Percentiles rank a stretch among this genome's conserved stretches.
Evolutionary conservation across 1,140 invertebrate genomes (phyloP).

Genomic region (Listronotus bonariensis): DNA sequence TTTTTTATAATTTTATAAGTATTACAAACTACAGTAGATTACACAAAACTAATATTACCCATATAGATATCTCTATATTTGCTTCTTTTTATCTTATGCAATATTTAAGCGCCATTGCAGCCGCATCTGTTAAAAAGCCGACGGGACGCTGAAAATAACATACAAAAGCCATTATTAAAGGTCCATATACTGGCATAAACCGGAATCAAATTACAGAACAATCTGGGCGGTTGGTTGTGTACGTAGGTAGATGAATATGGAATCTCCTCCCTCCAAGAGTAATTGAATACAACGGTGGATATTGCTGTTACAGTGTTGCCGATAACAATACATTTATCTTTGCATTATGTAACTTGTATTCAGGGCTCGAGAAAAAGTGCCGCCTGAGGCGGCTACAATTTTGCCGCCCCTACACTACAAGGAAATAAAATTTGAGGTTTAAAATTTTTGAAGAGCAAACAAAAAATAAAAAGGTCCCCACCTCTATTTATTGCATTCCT

Average conservation of each 20-base stretch:
- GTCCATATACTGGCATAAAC: slow-evolving; percentile 19
- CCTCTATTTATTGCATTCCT: too few species aligned
- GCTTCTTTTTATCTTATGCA: neutral
- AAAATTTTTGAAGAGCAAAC: too few species aligned
- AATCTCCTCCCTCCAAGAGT: slow-evolving; percentile 22
- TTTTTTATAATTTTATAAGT: too few species aligned
- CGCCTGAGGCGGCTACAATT: too few species aligned
- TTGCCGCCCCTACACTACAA: too few species aligned
- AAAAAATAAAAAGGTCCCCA: too few species aligned
- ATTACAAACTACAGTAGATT: too few species aligned
- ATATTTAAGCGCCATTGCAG: slow-evolving; percentile 10
- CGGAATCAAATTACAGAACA: slow-evolving; percentile 29
- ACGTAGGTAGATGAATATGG: slow-evolving; percentile 22
- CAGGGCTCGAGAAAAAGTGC: too few species aligned
- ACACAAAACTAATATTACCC: too few species aligned
- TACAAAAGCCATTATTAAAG: slow-evolving; percentile 27
- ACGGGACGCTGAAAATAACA: neutral
- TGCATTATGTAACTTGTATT: too few species aligned
- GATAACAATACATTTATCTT: neutral
- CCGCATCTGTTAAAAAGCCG: neutral
- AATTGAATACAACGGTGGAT: slow-evolving; percentile 25
- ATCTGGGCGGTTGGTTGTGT: slow-evolving; percentile 21
- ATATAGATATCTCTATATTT: neutral
- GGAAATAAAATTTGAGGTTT: too few species aligned
- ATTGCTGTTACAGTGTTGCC: slow-evolving; percentile 11